These are phyloP conservation scores for Spisula solida DNA, from an alignment of 2,888 invertebrate genomes.

Conservation along the genomic window DNA sequence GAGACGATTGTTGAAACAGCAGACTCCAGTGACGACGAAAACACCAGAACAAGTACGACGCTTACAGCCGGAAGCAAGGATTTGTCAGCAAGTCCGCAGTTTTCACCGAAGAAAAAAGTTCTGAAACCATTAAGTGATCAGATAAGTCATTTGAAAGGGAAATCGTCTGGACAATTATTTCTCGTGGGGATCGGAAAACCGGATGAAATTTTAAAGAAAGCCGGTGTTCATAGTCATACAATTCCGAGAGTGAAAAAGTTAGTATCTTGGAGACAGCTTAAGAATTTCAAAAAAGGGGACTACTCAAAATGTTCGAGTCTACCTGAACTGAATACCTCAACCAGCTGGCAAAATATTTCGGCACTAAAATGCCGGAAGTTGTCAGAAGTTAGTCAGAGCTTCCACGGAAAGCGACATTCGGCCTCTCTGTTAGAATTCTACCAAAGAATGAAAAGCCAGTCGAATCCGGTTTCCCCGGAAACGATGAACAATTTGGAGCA, in stretches of 20 bases:
- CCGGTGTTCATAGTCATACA: conserved; percentile 69
- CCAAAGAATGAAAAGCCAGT: conserved; percentile 80
- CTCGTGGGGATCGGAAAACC: conserved; percentile 70
- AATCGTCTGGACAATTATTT: conserved; percentile 66
- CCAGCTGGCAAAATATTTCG: conserved; percentile 73
- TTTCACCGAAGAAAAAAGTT: conserved; percentile 48
- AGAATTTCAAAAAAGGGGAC: conserved; percentile 74
- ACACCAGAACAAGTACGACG: conserved; percentile 62
- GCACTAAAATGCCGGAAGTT: conserved; percentile 69
- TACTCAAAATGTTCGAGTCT: conserved; percentile 78
- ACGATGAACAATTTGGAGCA: conserved; percentile 81
- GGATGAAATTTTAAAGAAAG: conserved; percentile 68
- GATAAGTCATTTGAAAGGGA: conserved; percentile 54
- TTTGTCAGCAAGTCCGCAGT: conserved; percentile 53
- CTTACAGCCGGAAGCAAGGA: conserved; percentile 70
- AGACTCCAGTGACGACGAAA: conserved; percentile 66
- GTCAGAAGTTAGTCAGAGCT: conserved; percentile 77
- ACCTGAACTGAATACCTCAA: conserved; percentile 77
- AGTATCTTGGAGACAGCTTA: conserved; percentile 81
- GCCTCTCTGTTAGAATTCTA: conserved; percentile 83
- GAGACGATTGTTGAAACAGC: conserved; percentile 58
- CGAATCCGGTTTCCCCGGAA: conserved; percentile 82
- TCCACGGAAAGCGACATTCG: conserved; percentile 81
- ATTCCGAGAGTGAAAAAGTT: conserved; percentile 69
- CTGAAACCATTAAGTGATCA: conserved; percentile 48